phyloP scores from a whole-genome alignment of 2,113 vertebrate species.

The Triplophysa dalaica region DNA sequence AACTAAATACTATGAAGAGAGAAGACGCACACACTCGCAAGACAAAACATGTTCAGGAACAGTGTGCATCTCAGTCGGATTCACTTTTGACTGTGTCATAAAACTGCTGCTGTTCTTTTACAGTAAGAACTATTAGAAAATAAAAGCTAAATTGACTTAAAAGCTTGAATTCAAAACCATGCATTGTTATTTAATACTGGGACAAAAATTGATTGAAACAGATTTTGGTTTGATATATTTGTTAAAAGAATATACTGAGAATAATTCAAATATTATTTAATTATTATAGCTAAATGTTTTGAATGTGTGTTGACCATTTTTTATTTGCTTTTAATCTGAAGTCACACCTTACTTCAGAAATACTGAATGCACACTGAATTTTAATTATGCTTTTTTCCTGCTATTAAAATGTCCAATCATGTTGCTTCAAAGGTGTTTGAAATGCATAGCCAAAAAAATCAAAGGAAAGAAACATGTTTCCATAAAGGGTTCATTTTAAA shows the following conservation, averaged over 20 bases:
- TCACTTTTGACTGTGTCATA: neutral
- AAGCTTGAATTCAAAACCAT: neutral
- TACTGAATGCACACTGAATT: neutral
- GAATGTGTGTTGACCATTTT: neutral
- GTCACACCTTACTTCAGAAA: neutral
- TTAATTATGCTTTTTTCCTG: neutral
- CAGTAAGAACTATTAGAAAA: neutral
- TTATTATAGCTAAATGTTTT: neutral
- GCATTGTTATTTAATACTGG: neutral
- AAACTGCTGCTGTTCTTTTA: neutral
- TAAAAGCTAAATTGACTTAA: neutral
- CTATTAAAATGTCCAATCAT: neutral
- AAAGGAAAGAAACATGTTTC: neutral
- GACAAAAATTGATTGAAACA: neutral
- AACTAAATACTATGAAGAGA: constrained; percentile 15
- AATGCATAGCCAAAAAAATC: constrained; percentile 23
- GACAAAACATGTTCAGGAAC: constrained; percentile 1
- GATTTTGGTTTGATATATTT: constrained; percentile 12
- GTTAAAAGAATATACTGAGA: neutral
- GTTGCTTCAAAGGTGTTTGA: neutral
- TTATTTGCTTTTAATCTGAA: constrained; percentile 5
- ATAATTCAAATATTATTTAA: neutral
- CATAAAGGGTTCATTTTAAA: constrained; percentile 17
- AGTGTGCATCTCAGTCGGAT: neutral
- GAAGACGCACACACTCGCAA: constrained; percentile 11